phyloP scores from a whole-genome alignment of 2,797 vertebrate genomes.

The Vultur gryphus region DNA sequence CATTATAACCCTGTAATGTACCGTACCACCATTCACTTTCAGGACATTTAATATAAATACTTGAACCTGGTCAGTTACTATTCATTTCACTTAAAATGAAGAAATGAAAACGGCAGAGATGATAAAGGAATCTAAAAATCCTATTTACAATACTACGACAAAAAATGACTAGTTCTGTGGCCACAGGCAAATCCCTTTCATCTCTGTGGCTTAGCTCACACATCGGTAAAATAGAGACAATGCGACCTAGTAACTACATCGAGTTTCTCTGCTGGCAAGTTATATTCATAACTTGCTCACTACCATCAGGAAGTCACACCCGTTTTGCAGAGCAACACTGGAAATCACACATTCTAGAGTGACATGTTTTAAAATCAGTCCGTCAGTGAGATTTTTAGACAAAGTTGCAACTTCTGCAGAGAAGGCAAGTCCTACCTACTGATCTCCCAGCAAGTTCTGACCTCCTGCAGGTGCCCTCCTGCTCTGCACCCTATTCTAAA shows the following conservation, averaged over 20 bases:
- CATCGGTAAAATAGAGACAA: neutral
- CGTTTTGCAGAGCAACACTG: neutral
- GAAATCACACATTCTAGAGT: neutral
- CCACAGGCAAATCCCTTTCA: neutral
- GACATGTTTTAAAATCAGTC: neutral
- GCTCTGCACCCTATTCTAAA: neutral
- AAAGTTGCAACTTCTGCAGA: neutral
- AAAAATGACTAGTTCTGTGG: neutral
- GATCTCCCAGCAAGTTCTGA: neutral
- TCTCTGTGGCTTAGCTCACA: neutral
- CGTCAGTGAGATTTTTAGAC: neutral
- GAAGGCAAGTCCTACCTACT: neutral
- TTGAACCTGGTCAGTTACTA: neutral
- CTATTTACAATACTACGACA: neutral
- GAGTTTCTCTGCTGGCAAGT: neutral
- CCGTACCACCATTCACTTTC: neutral
- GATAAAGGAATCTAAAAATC: neutral
- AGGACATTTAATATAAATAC: neutral
- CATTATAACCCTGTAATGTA: neutral
- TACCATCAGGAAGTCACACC: neutral
- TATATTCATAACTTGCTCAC: neutral
- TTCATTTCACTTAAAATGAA: neutral
- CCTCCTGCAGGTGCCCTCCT: neutral
- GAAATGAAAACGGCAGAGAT: neutral
- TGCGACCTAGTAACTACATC: fast-evolving